Evolutionary conservation across 2,888 invertebrate species (phyloP), one percentile per base, ranked within the genome.

Genomic region (Hirudinaria manillensis): DNA sequence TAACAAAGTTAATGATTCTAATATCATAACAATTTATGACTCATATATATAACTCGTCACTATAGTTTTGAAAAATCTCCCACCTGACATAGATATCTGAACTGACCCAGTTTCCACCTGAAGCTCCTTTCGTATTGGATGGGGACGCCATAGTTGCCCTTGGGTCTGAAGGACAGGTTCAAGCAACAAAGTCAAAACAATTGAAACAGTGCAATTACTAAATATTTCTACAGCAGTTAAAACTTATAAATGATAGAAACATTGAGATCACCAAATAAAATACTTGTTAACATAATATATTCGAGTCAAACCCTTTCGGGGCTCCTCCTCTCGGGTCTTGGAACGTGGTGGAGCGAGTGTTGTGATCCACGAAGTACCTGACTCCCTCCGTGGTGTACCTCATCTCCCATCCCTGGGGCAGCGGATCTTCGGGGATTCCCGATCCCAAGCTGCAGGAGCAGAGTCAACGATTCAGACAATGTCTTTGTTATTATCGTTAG

Each of bases 361-460:
- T 98, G 87, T 99, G 99, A 87, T 99, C 99, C 77, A 99, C 98
- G 88, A 98, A 99, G 88, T 99, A 99, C 74, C 94, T 89, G 75
- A 94, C 92, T 79, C 95, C 94, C 81, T 96, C 94, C 82, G 86
- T 84, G 0, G 98, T 99, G 82, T 93, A 91, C 36, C 98, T 88
- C 84, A 97, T 93, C 87, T 99, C 99, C 99, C 99, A 99, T 67
- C 99, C 99, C 76, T 85, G 83, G 3, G 85, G 85, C 70, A 85
- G 78, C 4, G 85, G 84, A 75, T 84, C 84, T 76, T 85, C 84
- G 78, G 83, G 38, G 27, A 65, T 21, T 27, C 73, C 73, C 13
- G 65, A 56, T 19, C 34, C 65, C n/a, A 29, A 32, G 3, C 61
- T 73, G n/a, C 10, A 6, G 36, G 1, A 36, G n/a, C 32, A 34